A percentile compares a stretch with the other conserved stretches of the same genome.
These are phyloP conservation scores for Sinocyclocheilus maitianheensis DNA, from an alignment of 2,113 vertebrate species.

Conservation along the genomic window DNA sequence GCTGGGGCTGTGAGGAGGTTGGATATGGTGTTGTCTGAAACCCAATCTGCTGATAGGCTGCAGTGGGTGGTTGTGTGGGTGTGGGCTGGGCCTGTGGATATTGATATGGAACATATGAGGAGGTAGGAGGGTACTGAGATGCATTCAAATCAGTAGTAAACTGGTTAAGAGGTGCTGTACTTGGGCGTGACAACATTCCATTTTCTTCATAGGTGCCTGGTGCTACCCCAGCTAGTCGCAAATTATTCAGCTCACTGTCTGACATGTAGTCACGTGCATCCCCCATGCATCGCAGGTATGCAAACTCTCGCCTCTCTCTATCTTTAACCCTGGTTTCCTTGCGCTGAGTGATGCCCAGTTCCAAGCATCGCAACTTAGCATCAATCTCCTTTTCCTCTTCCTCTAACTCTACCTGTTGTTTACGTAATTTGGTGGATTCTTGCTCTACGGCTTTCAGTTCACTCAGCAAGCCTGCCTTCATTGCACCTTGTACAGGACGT, in stretches of 20 bases:
- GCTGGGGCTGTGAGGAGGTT: constrained; percentile 79
- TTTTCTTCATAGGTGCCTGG: constrained; percentile 77
- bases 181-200: constrained; percentile 77
- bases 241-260: constrained; percentile 93
- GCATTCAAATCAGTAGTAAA: constrained; percentile 81
- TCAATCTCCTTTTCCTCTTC: constrained; percentile 99
- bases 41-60: constrained; percentile 83
- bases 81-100: constrained; percentile 78
- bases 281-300: constrained; percentile 85
- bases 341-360: constrained; percentile 93
- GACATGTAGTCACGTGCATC: constrained; percentile 95
- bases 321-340: constrained; percentile 95
- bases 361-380: constrained; percentile 94
- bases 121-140: constrained; percentile 76
- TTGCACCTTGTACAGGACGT: constrained; percentile 79
- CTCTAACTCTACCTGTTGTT: constrained; percentile 96
- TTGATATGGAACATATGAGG: constrained; percentile 83
- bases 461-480: constrained; percentile 89
- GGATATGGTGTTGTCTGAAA: constrained; percentile 87
- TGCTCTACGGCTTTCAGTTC: constrained; percentile 96
- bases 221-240: constrained; percentile 79
- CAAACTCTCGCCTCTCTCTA: constrained; percentile 83
- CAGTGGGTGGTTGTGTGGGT: constrained; percentile 71
- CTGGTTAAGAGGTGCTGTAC: constrained; percentile 79
- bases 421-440: constrained; percentile 94